Evolutionary conservation across 2,797 vertebrate species (phyloP), one percentile per base, ranked within the genome.

Genomic region (Gallinago solitaria): DNA sequence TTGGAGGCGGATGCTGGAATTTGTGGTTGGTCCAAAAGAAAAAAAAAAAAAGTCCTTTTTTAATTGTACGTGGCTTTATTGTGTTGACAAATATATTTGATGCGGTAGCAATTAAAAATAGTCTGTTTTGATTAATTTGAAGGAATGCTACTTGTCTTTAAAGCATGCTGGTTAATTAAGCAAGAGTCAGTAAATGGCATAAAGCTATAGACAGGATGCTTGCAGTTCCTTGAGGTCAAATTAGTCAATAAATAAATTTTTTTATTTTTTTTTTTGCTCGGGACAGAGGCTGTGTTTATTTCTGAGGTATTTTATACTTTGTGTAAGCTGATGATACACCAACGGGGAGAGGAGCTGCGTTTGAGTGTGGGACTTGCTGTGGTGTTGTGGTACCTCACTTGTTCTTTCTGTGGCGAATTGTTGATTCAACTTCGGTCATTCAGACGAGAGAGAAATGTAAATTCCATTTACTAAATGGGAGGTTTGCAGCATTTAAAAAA

Each of bases 151-250:
- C 51, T 85, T 91, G 39, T 73, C 96, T 97, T 95, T 85, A 89
- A 97, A 96, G 64, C 51, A 87, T 81, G 60, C 64, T 93, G 64
- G 75, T 91, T 96, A 96, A 96, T 97, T 94, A 96, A 98, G 90
- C 74, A 90, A 76, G 64, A 91, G 89, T 83, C 91, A 82, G 61
- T 37, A 41, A 96, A 28, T 88, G 90, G 79, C 67, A 92, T 43
- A 71, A 90, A 95, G 81, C 32, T 77, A 37, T 77, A 91, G 33
- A 41, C 51, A 91, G 67, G 59, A 68, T 95, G 83, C 37, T 54
- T 94, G 86, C 37, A 50, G 32, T 87, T 97, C 61, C 47, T 56
- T n/a, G 85, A 73, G 51, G 45, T 83, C 71, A 90, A 89, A 93
- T 93, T 90, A 87, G 81, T 92, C 88, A 96, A 89, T 90, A 92